Evolutionary conservation across 1,140 invertebrate species (phyloP).

Genomic region (Diabrotica virgifera): DNA sequence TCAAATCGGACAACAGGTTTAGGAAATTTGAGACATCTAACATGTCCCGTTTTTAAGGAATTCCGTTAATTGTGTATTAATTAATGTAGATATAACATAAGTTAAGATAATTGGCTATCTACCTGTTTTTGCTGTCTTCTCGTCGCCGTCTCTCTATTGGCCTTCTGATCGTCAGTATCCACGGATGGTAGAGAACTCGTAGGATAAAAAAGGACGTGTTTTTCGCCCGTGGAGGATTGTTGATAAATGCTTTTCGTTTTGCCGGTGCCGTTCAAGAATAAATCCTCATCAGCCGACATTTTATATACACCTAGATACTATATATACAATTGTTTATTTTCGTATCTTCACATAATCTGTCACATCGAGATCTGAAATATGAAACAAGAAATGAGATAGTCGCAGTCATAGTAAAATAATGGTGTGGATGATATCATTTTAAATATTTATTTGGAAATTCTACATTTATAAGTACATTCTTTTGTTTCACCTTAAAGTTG

Average conservation of each 20-base stretch:
- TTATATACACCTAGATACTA: slow-evolving; percentile 3
- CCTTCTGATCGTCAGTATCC: slow-evolving; percentile 40
- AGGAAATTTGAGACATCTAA: too few species aligned
- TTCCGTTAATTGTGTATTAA: too few species aligned
- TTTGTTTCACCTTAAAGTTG: too few species aligned
- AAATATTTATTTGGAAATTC: too few species aligned
- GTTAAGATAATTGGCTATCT: background rate
- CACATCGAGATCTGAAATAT: slow-evolving; percentile 3
- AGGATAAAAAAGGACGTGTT: slow-evolving; percentile 48
- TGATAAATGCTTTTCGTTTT: slow-evolving; percentile 45
- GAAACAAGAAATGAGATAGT: background rate
- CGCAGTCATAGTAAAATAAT: background rate
- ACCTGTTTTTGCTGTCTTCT: slow-evolving; percentile 1
- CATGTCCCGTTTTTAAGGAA: too few species aligned
- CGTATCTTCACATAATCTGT: slow-evolving; percentile 8
- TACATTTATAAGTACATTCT: too few species aligned
- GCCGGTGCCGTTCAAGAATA: slow-evolving; percentile 41
- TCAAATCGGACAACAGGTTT: too few species aligned
- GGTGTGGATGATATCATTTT: too few species aligned
- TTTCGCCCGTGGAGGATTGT: slow-evolving; percentile 46
- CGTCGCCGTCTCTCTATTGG: slow-evolving; percentile 41
- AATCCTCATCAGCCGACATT: slow-evolving; percentile 43
- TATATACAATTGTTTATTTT: slow-evolving; percentile 9
- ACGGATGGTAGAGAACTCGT: slow-evolving; percentile 45
- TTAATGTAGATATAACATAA: too few species aligned